Base-by-base conservation (phyloP, 2,888 invertebrate species). In the Pharmacophagus antenor region DNA sequence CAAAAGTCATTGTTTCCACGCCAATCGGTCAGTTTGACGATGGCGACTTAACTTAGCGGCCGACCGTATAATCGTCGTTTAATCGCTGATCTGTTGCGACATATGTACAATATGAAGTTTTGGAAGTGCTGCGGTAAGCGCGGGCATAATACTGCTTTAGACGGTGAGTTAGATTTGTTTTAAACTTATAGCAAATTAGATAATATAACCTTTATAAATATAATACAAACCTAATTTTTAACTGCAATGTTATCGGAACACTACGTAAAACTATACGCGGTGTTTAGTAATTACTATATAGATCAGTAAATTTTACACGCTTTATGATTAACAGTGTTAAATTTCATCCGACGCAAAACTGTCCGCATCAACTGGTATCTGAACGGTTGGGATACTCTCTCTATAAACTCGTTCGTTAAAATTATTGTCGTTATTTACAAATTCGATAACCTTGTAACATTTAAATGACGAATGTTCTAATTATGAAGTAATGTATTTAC, bases 1-100 rank as follows among this genome's bases (percentile, higher is more conserved):
- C 89, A 89, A 87, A 88, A 89, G 76, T 84, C 88, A 88, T 90
- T 89, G 88, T 90, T 88, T 87, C 86, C 81, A 70, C 74, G 73
- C 63, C 79, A 73, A 76, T 75, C 81, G 82, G 84, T 67, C 87
- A 89, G 88, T 89, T 80, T 71, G 77, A 79, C 82, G 80, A 83
- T 81, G 79, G 74, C 79, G 61, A 77, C 79, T 82, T 82, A 81
- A 72, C 79, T 80, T 77, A 72, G 74, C 81, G 84, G 80, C 77
- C 80, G 84, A 77, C 79, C 73, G 74, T 69, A 70, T 74, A 74
- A 74, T 69, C 77, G 79, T 77, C 78, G 78, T 58, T 66, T 60
- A 63, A 65, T 72, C 66, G 65, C 63, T 74, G 74, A 76, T 76
- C 73, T 72, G 56, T 60, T 64, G 67, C 62, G 60, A 66, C 67